Conservation (phyloP, 2,113 vertebrate species). For the Brachyistius frenatus region DNA sequence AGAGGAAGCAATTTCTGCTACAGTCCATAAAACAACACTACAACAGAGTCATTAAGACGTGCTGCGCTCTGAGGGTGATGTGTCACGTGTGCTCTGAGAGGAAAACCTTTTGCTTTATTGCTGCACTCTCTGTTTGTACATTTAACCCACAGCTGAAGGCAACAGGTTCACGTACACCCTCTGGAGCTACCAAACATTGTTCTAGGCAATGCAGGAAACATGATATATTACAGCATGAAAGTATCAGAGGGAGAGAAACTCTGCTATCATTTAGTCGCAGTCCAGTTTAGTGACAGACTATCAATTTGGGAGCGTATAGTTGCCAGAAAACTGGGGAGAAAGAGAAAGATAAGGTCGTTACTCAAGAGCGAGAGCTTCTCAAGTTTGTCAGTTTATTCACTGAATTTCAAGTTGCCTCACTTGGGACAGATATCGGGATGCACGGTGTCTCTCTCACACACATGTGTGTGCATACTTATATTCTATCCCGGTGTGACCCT, state of each 20-base stretch:
- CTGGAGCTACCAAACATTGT: not conserved
- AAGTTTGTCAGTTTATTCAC: constrained; percentile 47
- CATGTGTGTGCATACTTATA: not conserved
- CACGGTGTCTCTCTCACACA: constrained; percentile 5
- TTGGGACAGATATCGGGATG: constrained; percentile 22
- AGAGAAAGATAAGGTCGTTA: constrained; percentile 48
- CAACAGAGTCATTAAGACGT: constrained; percentile 41
- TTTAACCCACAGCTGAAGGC: constrained; percentile 17
- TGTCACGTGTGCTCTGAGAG: constrained; percentile 24
- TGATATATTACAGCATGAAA: constrained; percentile 12
- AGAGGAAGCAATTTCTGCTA: constrained; percentile 29
- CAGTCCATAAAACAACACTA: constrained; percentile 28
- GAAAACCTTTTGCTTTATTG: constrained; percentile 12
- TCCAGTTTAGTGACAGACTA: constrained; percentile 42
- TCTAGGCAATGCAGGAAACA: not conserved
- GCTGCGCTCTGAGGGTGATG: constrained; percentile 31
- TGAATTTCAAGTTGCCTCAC: constrained; percentile 47
- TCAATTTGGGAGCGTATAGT: constrained; percentile 32
- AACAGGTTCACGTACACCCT: constrained; percentile 3
- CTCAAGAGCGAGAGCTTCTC: constrained; percentile 35
- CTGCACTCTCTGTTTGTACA: not conserved
- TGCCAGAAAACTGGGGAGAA: not conserved
- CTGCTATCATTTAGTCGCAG: constrained; percentile 3
- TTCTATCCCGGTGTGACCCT: constrained; percentile 41
- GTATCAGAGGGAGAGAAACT: constrained; percentile 16